Evolutionary conservation across 2,113 vertebrate genomes (phyloP).

Genomic region (Cacatua alba): DNA sequence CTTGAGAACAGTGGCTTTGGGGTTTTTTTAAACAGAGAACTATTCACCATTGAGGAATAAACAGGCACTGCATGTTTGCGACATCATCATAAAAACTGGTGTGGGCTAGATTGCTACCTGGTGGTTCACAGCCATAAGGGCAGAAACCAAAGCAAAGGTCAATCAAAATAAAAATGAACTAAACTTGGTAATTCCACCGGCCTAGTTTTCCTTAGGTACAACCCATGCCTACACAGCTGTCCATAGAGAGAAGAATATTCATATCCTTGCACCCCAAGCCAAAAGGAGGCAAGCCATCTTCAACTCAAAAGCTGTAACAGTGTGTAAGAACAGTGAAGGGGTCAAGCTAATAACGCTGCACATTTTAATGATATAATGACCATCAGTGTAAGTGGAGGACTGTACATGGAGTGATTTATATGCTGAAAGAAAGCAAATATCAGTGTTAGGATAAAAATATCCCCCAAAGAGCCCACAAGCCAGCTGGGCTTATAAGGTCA

Average conservation of each 20-base stretch:
- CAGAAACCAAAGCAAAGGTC: neutral
- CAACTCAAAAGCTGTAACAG: neutral
- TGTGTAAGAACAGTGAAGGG: neutral
- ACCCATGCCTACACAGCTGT: neutral
- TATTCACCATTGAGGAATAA: neutral
- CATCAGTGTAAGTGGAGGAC: neutral
- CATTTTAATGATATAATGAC: neutral
- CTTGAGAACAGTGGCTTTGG: neutral
- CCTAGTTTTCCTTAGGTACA: neutral
- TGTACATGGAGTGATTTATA: neutral
- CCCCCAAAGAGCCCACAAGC: neutral
- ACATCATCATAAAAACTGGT: neutral
- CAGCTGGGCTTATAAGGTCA: conserved; percentile 11
- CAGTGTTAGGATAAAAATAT: conserved; percentile 4
- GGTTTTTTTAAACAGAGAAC: neutral
- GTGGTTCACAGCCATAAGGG: neutral
- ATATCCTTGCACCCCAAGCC: neutral
- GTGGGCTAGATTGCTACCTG: neutral
- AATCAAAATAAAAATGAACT: neutral
- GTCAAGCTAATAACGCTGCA: neutral
- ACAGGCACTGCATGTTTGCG: neutral
- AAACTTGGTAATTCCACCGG: neutral
- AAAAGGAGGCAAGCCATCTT: neutral
- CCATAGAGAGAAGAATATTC: neutral
- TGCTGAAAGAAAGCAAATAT: neutral